Evolutionary conservation across 1,140 invertebrate species (phyloP), one percentile per base, ranked within the genome.

Genomic region (Diachasma alloeum): DNA sequence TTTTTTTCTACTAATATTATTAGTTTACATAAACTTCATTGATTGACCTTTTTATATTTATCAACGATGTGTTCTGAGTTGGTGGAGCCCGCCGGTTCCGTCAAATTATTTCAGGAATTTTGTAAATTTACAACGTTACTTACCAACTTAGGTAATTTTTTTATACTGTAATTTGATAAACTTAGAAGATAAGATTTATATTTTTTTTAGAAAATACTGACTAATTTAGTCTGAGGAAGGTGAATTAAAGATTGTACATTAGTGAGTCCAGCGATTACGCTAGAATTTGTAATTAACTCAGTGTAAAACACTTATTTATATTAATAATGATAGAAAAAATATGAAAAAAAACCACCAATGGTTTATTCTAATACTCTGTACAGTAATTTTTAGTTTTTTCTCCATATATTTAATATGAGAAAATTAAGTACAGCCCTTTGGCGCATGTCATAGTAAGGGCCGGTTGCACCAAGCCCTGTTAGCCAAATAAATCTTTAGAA

Each of bases 331-430:
- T 31, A 26, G 59, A 53, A 53, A 59, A 73, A 53, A 63, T 59
- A 22, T 73, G 37, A 59, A 73, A 59, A 59, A 73, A 59, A 37
- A 31, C 31, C 48, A 22, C 48, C 48, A 72, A 72, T 72, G 48
- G 59, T 70, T 63, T 75, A 37, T 74, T 80, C 42, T 36, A 75
- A 78, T 67, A 67, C 26, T 74, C 42, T 74, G 73, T 74, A 74
- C 73, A 74, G 63, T 74, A 74, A 15, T 31, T 31, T 31, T 22
- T 24, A 71, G 24, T 48, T 31, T 48, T 24, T 48, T 9, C 19
- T 39, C 22, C 59, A 63, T 63, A 26, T 63, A 63, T 63, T 63
- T 63, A 26, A 63, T 63, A 31, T 63, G 59, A 19, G 31, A 59
- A 36, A 73, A 63, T 37, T 59, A 73, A 37, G 44, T 31, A 19